A percentile compares a stretch with the other conserved stretches of the same genome.
Evolutionary conservation across 1,140 invertebrate genomes (phyloP).

Genomic region (Carcinoscorpius rotundicauda): DNA sequence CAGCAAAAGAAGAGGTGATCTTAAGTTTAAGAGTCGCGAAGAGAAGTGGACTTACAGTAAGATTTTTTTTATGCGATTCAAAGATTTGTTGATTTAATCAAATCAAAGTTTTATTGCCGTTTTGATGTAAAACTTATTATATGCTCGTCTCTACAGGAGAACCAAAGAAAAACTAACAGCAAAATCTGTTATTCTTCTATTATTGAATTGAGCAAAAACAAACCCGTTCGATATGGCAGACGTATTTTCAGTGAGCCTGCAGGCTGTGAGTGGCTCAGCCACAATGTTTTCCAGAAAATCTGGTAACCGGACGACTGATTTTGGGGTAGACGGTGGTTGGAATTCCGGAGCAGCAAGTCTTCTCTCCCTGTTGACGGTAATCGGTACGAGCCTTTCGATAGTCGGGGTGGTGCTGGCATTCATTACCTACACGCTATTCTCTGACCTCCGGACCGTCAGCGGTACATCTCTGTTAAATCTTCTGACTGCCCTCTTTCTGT

Average conservation of each 20-base stretch:
- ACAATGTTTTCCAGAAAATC: neutral
- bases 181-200: too few species aligned
- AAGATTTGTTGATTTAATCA: too few species aligned
- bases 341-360: neutral
- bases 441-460: slow-evolving; percentile 47
- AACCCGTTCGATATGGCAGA: neutral
- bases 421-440: slow-evolving; percentile 55
- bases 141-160: too few species aligned
- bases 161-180: too few species aligned
- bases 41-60: too few species aligned
- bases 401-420: slow-evolving; percentile 54
- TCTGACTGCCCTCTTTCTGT: slow-evolving; percentile 50
- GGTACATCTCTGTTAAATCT: slow-evolving; percentile 54
- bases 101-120: too few species aligned
- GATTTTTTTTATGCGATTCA: too few species aligned
- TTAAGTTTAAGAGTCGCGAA: too few species aligned
- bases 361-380: slow-evolving; percentile 43
- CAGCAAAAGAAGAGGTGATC: too few species aligned
- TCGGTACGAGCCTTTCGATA: slow-evolving; percentile 51
- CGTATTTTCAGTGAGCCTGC: neutral
- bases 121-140: too few species aligned
- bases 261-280: neutral
- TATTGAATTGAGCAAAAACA: too few species aligned
- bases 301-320: too few species aligned
- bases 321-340: neutral